phyloP scores from a whole-genome alignment of 2,888 invertebrate species.

The Aspidiotus rigidus region DNA sequence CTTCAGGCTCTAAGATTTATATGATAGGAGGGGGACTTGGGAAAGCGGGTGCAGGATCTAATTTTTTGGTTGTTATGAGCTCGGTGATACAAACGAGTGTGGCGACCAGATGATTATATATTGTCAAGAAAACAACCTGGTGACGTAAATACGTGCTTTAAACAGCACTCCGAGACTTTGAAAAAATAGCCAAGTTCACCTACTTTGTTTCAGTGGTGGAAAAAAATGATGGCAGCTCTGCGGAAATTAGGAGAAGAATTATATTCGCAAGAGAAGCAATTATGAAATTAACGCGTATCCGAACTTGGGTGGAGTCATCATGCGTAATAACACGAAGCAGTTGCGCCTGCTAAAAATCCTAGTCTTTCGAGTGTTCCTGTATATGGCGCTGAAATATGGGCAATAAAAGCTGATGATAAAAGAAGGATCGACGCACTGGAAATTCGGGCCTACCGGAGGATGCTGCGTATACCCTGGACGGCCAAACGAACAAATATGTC shows the following conservation, averaged over 20 bases:
- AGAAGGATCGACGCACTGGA: constrained; percentile 1
- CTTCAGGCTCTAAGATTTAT: no score
- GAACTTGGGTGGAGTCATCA: not conserved
- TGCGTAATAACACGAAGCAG: not conserved
- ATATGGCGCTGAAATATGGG: not conserved
- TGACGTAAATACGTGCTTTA: no score
- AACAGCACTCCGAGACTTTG: not conserved
- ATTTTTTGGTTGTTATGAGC: not conserved
- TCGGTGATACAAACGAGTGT: not conserved
- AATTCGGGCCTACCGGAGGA: not conserved
- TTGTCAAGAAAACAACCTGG: no score
- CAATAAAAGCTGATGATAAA: not conserved
- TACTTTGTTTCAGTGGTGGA: not conserved
- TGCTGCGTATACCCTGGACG: no score
- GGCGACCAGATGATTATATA: no score
- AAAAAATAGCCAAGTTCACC: not conserved
- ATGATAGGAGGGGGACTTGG: no score
- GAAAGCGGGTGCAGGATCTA: no score
- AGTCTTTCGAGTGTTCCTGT: not conserved
- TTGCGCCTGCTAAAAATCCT: not conserved
- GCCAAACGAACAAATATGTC: no score
- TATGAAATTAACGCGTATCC: no score
- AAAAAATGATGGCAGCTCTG: not conserved
- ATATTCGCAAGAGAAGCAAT: no score
- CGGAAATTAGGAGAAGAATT: not conserved